Percentiles rank a stretch among this genome's conserved stretches.
Evolutionary conservation across 2,888 invertebrate species (phyloP).

Genomic region (Pecten maximus): DNA sequence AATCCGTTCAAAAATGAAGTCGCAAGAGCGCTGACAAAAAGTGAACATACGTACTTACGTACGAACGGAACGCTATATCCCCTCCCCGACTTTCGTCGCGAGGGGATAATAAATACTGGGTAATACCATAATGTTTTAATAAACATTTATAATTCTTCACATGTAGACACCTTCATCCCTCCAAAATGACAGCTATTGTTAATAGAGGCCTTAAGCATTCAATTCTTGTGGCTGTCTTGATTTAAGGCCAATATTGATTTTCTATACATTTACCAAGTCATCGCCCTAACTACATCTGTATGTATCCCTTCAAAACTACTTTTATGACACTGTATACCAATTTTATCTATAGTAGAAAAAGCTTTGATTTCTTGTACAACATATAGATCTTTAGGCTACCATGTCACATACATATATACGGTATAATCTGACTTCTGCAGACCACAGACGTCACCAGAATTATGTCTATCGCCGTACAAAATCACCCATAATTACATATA

Average conservation of each 20-base stretch:
- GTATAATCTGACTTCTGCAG: neutral
- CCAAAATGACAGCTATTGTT: slow-evolving; percentile 2
- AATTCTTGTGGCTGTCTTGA: neutral
- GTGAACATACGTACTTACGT: too few species aligned
- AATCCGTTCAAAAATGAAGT: too few species aligned
- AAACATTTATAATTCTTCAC: too few species aligned
- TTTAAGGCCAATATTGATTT: slow-evolving; percentile 7
- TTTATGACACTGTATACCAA: neutral
- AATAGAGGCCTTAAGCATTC: neutral
- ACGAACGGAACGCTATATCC: too few species aligned
- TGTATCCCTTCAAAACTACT: neutral
- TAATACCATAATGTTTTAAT: too few species aligned
- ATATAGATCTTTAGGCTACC: neutral
- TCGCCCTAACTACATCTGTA: neutral
- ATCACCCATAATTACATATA: neutral
- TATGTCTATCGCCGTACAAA: neutral
- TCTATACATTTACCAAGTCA: neutral
- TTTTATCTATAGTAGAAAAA: neutral
- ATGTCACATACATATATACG: too few species aligned
- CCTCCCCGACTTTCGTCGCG: too few species aligned
- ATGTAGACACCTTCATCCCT: neutral
- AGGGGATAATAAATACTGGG: too few species aligned
- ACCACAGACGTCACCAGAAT: neutral
- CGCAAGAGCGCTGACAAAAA: too few species aligned
- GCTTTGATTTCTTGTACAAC: neutral